A percentile compares a stretch with the other conserved stretches of the same genome.
Conservation (phyloP, 1,140 invertebrate genomes). For the Drosophila bocki region DNA sequence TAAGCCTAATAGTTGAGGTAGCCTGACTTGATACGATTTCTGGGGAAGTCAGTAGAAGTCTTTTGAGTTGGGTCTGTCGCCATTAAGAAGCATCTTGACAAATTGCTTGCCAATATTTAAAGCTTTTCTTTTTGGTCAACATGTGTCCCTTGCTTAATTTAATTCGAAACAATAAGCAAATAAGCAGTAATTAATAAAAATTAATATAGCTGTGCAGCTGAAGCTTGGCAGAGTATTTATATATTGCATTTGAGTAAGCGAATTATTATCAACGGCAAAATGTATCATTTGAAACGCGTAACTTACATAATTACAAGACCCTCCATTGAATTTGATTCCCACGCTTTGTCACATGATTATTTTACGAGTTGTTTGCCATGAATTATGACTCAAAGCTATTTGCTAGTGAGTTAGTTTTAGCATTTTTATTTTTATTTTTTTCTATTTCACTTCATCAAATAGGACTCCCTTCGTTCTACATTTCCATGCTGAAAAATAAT, state of each 20-base stretch:
- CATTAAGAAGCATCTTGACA: conserved; percentile 28
- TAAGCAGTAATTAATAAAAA: neutral
- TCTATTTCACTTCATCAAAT: conserved; percentile 7
- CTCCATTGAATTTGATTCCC: neutral
- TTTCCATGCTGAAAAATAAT: conserved; percentile 4
- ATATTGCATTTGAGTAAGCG: neutral
- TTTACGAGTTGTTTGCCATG: neutral
- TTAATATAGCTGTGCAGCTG: neutral
- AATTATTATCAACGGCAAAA: neutral
- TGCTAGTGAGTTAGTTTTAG: conserved; percentile 9
- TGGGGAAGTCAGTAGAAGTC: neutral
- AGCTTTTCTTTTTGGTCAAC: neutral
- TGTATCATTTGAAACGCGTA: neutral
- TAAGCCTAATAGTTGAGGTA: conserved; percentile 80
- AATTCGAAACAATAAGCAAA: neutral
- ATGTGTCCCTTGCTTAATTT: neutral
- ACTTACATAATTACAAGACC: neutral
- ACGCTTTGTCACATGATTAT: neutral
- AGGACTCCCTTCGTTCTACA: neutral
- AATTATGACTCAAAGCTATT: too few species aligned
- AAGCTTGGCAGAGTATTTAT: neutral
- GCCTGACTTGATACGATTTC: conserved; percentile 33
- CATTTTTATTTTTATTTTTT: conserved; percentile 8
- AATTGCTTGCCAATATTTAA: conserved; percentile 21
- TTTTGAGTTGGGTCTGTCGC: conserved; percentile 33